Evolutionary conservation across 2,113 vertebrate species (phyloP).

Genomic region (Phyllostomus discolor): DNA sequence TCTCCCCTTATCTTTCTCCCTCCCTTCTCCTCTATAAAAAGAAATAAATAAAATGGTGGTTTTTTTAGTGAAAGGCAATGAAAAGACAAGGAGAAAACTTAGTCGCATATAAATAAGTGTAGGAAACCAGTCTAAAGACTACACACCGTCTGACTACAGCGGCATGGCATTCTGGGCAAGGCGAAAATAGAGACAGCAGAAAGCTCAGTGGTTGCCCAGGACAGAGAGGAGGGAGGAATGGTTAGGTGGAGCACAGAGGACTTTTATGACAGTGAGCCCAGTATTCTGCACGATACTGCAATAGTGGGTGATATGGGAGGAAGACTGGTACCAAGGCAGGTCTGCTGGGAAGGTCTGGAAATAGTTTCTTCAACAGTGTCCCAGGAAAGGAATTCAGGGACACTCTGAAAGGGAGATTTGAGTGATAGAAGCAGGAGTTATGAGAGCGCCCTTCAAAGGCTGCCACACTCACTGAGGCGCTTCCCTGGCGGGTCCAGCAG

Average conservation of each 20-base stretch:
- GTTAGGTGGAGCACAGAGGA: background rate
- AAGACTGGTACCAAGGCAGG: background rate
- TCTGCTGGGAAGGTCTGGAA: background rate
- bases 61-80: background rate
- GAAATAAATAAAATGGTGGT: too few relatives aligned
- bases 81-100: background rate
- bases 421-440: background rate
- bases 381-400: background rate
- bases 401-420: background rate
- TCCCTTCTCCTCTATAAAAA: too few relatives aligned
- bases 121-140: background rate
- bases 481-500: too few relatives aligned
- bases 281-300: background rate
- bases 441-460: background rate
- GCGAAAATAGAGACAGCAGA: background rate
- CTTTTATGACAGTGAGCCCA: background rate
- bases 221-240: background rate
- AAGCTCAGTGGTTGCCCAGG: background rate
- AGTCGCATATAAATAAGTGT: background rate
- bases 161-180: background rate
- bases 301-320: background rate
- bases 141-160: background rate
- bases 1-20: too few relatives aligned
- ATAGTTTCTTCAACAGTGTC: background rate
- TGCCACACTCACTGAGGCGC: background rate